Base-by-base conservation (phyloP, 2,888 invertebrate species). In the Listrodromus nycthemerus region DNA sequence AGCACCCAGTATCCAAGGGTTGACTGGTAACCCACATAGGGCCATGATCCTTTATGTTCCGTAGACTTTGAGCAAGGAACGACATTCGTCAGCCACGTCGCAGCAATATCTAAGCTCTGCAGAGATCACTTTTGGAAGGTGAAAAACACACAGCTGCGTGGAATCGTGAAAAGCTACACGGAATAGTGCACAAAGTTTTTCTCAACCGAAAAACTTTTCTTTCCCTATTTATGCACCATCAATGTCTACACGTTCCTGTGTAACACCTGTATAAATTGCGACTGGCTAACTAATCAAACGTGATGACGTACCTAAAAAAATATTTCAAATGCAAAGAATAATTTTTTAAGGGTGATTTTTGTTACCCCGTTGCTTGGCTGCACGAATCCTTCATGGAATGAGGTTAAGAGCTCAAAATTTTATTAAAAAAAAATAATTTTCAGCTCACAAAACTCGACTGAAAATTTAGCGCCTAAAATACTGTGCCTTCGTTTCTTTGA, bases 1-100 rank as follows among this genome's bases (percentile, higher is more conserved):
- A 63, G 69, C 48, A 50, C n/a, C 69, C 61, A 61, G 3, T 30
- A 16, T 21, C 58, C 58, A 58, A 21, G 10, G 16, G 27, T 58
- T 16, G 58, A 58, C 24, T 37, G 37, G 10, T 27, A 58, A 27
- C 27, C 27, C 24, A 16, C 61, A 6, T 13, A 27, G 7, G 27
- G 27, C 61, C 1, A 27, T 61, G 27, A 6, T 61, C 55, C 61
- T 27, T 30, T 61, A n/a, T 61, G 30, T 7, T 61, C 27, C 16
- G 27, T 27, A 16, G 16, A 16, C n/a, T 5, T 61, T 27, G 27
- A 30, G 27, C 61, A 24, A 6, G 16, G n/a, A 16, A 30, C 1
- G 16, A 61, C 1, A n/a, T 16, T 30, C 16, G 8, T 61, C 1
- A 30, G 1, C 30, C 61, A 19, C 50, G 6, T 27, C 27, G 30